Evolutionary conservation across 2,113 vertebrate genomes (phyloP).

Genomic region (Tauraco erythrolophus): DNA sequence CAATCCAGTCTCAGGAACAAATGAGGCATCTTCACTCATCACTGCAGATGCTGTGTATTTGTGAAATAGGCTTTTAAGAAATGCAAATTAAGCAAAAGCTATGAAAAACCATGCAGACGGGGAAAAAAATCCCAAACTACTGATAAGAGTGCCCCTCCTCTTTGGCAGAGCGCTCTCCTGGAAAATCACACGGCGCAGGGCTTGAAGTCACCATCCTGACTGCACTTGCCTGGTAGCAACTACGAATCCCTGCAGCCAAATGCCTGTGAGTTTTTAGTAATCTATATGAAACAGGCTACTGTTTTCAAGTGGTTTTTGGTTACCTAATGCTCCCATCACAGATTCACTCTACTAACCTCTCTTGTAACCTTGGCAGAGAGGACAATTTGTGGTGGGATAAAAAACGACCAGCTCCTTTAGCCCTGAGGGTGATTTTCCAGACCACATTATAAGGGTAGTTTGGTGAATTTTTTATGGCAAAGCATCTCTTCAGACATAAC

Average conservation of each 20-base stretch:
- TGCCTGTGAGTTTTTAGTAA: not conserved
- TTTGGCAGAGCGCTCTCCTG: not conserved
- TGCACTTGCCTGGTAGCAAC: not conserved
- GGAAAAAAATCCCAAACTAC: not conserved
- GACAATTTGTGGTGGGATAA: not conserved
- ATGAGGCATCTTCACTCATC: not conserved
- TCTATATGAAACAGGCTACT: not conserved
- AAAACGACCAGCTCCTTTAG: not conserved
- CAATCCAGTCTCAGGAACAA: not conserved
- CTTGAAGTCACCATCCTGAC: not conserved
- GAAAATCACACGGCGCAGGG: not conserved
- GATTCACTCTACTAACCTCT: not conserved
- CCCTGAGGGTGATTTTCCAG: not conserved
- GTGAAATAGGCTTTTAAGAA: not conserved
- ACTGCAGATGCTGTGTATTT: not conserved
- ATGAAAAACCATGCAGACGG: not conserved
- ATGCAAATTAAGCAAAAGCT: not conserved
- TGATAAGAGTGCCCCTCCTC: not conserved
- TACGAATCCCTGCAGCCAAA: not conserved
- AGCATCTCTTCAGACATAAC: not conserved
- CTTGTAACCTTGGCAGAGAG: not conserved
- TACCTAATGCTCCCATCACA: not conserved
- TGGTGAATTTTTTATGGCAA: not conserved
- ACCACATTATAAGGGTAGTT: not conserved
- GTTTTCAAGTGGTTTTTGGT: not conserved